These are phyloP conservation scores for Protobothrops mucrosquamatus DNA, from an alignment of 2,113 vertebrate genomes.

Conservation along the genomic window DNA sequence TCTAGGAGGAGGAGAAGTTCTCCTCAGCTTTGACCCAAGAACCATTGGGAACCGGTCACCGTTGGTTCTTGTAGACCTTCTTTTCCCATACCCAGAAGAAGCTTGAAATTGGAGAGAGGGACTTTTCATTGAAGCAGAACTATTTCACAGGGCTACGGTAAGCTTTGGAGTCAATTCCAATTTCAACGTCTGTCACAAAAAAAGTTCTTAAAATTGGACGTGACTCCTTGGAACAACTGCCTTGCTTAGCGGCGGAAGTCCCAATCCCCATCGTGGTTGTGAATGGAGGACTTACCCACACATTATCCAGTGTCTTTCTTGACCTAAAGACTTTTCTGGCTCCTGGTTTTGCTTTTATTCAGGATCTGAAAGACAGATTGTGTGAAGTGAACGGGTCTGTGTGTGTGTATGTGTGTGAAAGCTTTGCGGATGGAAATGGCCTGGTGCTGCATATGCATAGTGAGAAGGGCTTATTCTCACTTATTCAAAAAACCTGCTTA, in stretches of 20 bases:
- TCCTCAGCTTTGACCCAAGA: constrained; percentile 24
- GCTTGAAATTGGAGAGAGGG: background rate
- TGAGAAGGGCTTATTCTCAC: constrained; percentile 59
- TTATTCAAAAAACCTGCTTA: constrained; percentile 64
- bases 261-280: too few species aligned
- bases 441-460: constrained; percentile 50
- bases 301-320: background rate
- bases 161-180: too few species aligned
- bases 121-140: too few species aligned
- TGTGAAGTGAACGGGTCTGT: too few species aligned
- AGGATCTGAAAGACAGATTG: constrained; percentile 56
- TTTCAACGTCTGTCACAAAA: too few species aligned
- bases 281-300: too few species aligned
- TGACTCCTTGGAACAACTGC: too few species aligned
- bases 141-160: too few species aligned
- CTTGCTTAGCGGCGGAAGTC: too few species aligned
- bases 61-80: background rate
- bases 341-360: constrained; percentile 42
- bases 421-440: constrained; percentile 57
- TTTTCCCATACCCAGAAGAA: background rate
- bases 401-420: constrained; percentile 17
- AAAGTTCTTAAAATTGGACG: too few species aligned
- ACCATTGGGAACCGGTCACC: background rate
- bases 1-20: constrained; percentile 17
- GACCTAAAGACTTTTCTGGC: background rate